Base-by-base conservation (phyloP, 2,888 invertebrate genomes). In the Andrena hattorfiana region DNA sequence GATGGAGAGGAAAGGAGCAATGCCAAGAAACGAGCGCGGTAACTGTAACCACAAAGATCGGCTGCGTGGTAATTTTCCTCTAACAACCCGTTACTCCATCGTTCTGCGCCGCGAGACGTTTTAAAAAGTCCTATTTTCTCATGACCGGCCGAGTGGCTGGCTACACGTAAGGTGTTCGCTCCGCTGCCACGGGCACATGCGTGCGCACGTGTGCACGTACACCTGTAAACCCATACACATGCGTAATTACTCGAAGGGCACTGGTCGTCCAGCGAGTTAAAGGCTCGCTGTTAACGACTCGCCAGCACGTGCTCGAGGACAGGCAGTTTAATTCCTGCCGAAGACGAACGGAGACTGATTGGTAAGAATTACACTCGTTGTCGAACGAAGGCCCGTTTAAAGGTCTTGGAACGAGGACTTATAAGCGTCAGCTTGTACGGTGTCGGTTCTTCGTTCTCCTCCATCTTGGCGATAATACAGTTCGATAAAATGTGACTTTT, bases 101-200 rank as follows among this genome's bases (percentile, higher is more conserved):
- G 85, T 86, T 86, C 85, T 79, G 68, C 80, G 71, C 77, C 63
- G 81, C 86, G 81, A 70, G 67, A 80, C 78, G 75, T 54, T 77
- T 84, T 81, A 86, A 87, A 87, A 88, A 87, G 69, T 74, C 42
- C 71, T 72, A 81, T 86, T 88, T 87, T 88, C 88, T 79, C 87
- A 88, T 85, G 86, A 82, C 77, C 71, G 71, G 59, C 28, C 63
- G 62, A 64, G 59, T 64, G 51, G 42, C 28, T 60, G 70, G 23
- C 51, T 66, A 35, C 20, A 28, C 20, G 60, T 30, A 35, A 68
- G 30, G 32, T 13, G 20, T 6, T 20, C 2, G 42, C 23, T 23
- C 23, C 13, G 35, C 3, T 35, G 16, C 35, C 42, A 7, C 32
- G 4, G 8, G n/a, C 13, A 3, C 4, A 35, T 56, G 23, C n/a